phyloP scores from a whole-genome alignment of 1,140 invertebrate genomes.

The Lysiphlebus fabarum region DNA sequence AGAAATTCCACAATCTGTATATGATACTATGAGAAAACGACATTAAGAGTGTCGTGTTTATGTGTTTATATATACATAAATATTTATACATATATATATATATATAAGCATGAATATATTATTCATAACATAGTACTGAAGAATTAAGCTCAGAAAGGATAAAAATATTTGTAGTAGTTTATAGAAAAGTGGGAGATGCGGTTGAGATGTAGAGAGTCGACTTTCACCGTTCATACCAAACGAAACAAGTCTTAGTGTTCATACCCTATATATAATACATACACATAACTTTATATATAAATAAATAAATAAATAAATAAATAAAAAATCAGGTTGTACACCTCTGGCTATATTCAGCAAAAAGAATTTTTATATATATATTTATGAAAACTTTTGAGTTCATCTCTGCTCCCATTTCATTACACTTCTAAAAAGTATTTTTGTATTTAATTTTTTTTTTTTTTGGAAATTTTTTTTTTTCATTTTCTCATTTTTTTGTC shows the following conservation, averaged over 20 bases:
- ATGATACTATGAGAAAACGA: constrained; percentile 45
- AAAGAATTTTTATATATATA: too few relatives aligned
- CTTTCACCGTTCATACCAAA: constrained; percentile 40
- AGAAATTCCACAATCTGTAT: too few relatives aligned
- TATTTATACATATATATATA: constrained; percentile 9
- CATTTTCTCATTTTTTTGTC: not conserved
- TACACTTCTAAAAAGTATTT: too few relatives aligned
- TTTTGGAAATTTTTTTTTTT: too few relatives aligned
- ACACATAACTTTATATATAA: not conserved
- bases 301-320: not conserved
- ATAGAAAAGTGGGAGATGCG: too few relatives aligned
- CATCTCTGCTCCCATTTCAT: too few relatives aligned
- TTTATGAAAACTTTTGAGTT: too few relatives aligned
- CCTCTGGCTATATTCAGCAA: too few relatives aligned
- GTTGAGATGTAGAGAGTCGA: constrained; percentile 25
- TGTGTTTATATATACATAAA: constrained; percentile 7
- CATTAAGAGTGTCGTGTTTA: constrained; percentile 40
- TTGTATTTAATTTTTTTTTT: too few relatives aligned
- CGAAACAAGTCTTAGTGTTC: constrained; percentile 23
- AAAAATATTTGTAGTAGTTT: too few relatives aligned
- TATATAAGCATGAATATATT: constrained; percentile 4
- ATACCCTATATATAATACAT: not conserved
- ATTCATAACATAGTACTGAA: constrained; percentile 1
- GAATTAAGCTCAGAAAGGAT: constrained; percentile 22
- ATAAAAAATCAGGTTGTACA: too few relatives aligned